phyloP scores from a whole-genome alignment of 2,797 vertebrate species.

The Perodicticus potto region DNA sequence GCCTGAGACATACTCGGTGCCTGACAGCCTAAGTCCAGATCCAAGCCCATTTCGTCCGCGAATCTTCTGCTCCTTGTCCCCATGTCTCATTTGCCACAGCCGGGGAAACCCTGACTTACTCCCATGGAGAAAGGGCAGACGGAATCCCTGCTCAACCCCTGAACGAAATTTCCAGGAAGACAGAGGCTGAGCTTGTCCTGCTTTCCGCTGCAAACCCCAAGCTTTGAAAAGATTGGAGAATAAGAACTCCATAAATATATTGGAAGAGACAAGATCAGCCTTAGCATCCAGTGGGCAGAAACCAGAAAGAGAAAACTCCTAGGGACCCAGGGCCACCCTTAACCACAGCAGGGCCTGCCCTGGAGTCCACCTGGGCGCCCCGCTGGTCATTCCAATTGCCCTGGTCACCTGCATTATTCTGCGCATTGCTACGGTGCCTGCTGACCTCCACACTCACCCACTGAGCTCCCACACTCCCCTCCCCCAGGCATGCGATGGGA shows the following conservation, averaged over 20 bases:
- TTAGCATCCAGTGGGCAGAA: neutral
- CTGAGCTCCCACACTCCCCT: neutral
- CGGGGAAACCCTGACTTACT: too few relatives aligned
- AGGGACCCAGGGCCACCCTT: neutral
- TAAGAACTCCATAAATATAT: rapidly evolving
- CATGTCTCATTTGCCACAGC: rapidly evolving
- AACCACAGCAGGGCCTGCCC: neutral
- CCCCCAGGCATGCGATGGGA: neutral
- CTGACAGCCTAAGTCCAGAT: rapidly evolving
- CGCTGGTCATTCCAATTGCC: neutral
- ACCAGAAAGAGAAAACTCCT: neutral
- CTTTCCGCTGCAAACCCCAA: neutral
- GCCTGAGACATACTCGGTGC: neutral
- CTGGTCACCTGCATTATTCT: rapidly evolving
- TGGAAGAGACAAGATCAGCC: rapidly evolving
- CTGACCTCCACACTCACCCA: neutral
- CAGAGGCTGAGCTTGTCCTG: neutral
- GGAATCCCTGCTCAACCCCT: neutral
- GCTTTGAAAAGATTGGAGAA: too few relatives aligned
- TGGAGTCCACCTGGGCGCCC: rapidly evolving
- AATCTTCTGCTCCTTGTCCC: rapidly evolving
- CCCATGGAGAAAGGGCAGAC: neutral
- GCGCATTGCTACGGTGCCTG: neutral
- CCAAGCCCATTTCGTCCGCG: too few relatives aligned
- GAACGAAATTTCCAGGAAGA: neutral